phyloP scores from a whole-genome alignment of 2,888 invertebrate genomes.

The Formica aserva region DNA sequence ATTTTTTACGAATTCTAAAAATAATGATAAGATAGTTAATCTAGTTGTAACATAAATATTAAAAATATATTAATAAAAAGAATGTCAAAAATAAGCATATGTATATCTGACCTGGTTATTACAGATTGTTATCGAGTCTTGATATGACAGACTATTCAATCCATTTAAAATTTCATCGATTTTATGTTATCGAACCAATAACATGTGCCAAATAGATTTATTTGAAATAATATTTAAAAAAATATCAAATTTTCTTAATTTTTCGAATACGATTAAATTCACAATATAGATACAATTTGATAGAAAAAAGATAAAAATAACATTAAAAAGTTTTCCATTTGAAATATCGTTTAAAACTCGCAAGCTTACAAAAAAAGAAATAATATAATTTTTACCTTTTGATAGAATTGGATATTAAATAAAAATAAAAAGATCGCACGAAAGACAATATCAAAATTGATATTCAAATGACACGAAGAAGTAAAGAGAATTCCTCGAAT shows the following conservation, averaged over 20 bases:
- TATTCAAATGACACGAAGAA: not conserved
- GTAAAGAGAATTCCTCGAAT: not conserved
- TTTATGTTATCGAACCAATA: not conserved
- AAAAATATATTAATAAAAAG: not conserved
- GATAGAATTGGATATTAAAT: not conserved
- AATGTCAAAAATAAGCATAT: not conserved
- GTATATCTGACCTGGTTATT: not conserved
- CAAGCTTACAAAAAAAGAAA: not conserved
- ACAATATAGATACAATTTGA: not conserved
- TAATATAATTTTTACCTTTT: not conserved
- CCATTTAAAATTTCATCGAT: conserved; percentile 7
- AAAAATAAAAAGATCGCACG: not conserved
- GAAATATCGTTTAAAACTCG: not conserved
- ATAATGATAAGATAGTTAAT: not conserved
- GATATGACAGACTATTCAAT: not conserved
- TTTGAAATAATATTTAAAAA: not conserved
- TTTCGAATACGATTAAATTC: not conserved
- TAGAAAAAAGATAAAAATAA: not conserved
- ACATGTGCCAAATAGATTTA: not conserved
- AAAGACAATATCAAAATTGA: not conserved
- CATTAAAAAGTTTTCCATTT: not conserved
- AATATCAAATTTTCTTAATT: not conserved
- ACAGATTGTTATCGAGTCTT: not conserved
- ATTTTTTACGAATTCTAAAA: not conserved
- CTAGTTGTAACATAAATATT: not conserved